Base-by-base conservation (phyloP, 2,797 vertebrate species). In the Calcarius lapponicus region DNA sequence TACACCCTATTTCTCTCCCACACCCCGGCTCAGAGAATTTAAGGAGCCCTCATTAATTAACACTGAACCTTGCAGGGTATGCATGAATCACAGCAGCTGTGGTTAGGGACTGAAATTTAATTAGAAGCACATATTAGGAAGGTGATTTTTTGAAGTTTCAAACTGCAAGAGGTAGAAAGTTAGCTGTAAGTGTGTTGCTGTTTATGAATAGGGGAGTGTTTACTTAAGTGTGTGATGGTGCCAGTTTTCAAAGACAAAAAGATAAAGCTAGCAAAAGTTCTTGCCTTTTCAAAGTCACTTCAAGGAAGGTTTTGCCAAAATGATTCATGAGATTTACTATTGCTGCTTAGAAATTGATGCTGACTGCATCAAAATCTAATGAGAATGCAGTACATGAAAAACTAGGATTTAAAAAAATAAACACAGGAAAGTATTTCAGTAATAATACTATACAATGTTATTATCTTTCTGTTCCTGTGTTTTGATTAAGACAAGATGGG, bases 1-100 rank as follows among this genome's bases (percentile, higher is more conserved):
- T 60, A 83, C 81, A 89, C 83, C 90, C 79, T 57, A 22, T 45
- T 74, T 88, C 82, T 89, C 72, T 93, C 91, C 91, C 82, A 94
- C 84, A 94, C 32, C 34, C 34, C 0, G 29, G 93, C 94, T 97
- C 85, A 82, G 97, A 96, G 96, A 97, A 62, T 97, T 97, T 97
- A 95, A 82, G 94, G 95, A 96, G 86, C 82, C 87, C 96, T 96
- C 79, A 57, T 97, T 98, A 97, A 98, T 98, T 97, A 97, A 97
- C 94, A 93, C 85, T 95, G 96, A 96, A 96, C 89, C 95, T 97
- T 97, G 82, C 86, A 95, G 94, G 84, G 42, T 86, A 88, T 92
- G 82, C 90, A 25, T 93, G 94, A 96, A 96, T 97, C 96, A 96
- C 90, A 91, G 92, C 79, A 94, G 67, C 69, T 88, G 88, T 71